Base-by-base conservation (phyloP, 2,113 vertebrate genomes). In the Lasiurus cinereus region DNA sequence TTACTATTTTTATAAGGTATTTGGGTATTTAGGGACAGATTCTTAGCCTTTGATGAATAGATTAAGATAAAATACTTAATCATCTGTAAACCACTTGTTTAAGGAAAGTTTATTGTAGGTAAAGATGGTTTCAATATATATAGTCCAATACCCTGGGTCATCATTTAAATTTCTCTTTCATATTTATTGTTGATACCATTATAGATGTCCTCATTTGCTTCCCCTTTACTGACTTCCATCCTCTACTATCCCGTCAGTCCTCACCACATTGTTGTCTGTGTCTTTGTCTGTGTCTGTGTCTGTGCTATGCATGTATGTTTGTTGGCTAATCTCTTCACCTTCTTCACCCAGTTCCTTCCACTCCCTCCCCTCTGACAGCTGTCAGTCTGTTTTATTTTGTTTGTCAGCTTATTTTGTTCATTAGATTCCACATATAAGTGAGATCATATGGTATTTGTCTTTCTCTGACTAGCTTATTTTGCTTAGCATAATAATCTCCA, bases 21-120 rank as follows among this genome's bases (percentile, higher is more conserved):
- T 56, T 95, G 86, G 91, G 74, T 86, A 82, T 74, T 87, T 79
- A 95, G 46, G 22, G 67, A 19, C 31, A 94, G 84, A 43, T 31
- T 90, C 43, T 92, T 74, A 69, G 67, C 11, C 10, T 89, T 83
- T 77, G 39, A 83, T 87, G 27, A 31, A 54, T 46, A 67, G 18
- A 50, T 86, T 46, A 94, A 64, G 15, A 36, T 93, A 64, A 95
- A 90, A 64, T n/a, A 67, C 5, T 88, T 43, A 64, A 52, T 82
- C 22, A 83, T 33, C 19, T 83, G 14, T 88, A 87, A 96, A 48
- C 6, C 31, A 82, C 1, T 73, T 24, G 3, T 94, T 64, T 83
- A 39, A 31, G 22, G n/a, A 59, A 87, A 84, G 18, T 91, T 95
- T 52, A 89, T 50, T 29, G 16, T 22, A 84, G 74, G 76, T 72